Evolutionary conservation across 37 sponge, comb jelly and placozoan species (phyloP).

Genomic region (Crambe crambe): DNA sequence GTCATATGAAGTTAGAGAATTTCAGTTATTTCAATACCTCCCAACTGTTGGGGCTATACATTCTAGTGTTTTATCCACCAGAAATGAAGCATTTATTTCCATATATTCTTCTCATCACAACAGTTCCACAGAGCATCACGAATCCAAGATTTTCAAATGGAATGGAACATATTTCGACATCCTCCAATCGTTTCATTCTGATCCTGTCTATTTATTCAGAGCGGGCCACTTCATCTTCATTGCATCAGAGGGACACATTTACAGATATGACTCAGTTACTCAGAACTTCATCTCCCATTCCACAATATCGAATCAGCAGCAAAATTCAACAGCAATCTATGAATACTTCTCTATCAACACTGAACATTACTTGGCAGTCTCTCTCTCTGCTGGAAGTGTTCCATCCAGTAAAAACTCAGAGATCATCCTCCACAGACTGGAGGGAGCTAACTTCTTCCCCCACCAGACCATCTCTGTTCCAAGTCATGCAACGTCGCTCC

Average conservation of each 20-base stretch:
- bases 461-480: slow-evolving; percentile 7
- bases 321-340: background rate
- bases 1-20: background rate
- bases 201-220: background rate
- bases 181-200: background rate
- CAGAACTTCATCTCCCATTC: background rate
- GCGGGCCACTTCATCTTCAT: background rate
- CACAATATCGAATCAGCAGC: background rate
- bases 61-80: background rate
- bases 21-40: background rate
- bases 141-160: slow-evolving; percentile 8
- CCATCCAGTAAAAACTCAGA: background rate
- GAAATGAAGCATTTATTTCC: background rate
- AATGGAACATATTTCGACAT: slow-evolving; percentile 3
- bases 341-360: slow-evolving; percentile 1
- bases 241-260: background rate
- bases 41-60: background rate
- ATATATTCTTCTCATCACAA: background rate
- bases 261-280: background rate
- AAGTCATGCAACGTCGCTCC: background rate
- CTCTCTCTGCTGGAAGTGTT: background rate
- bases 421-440: slow-evolving; percentile 4
- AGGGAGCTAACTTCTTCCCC: background rate
- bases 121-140: too few species aligned
- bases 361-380: slow-evolving; percentile 7